Base-by-base conservation (phyloP, 2,888 invertebrate species). In the Trissonchulus sp. region DNA sequence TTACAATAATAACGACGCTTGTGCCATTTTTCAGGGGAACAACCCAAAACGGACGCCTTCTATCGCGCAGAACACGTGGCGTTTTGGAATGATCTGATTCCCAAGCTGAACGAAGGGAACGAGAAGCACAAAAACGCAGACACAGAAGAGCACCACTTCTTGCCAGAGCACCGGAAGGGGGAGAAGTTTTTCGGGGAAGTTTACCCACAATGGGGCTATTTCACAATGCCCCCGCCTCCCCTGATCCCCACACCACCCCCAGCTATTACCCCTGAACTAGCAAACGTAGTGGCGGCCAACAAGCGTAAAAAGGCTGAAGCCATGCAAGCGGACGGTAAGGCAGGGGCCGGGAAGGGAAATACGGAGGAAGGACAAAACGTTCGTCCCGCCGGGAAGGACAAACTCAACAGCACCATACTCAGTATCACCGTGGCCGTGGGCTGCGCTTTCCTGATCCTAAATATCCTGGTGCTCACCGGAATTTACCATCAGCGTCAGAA, bases 31-130 rank as follows among this genome's bases (percentile, higher is more conserved):
- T 48, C 73, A 81, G 81, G 79, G 33, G 80, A 81, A 63, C 79
- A 80, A 0, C 83, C 83, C 0, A 77, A 80, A 3, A 80, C 82
- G 15, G 81, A 81, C 74, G 81, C 81, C 75, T 84, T 81, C 77
- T 83, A 83, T 74, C 79, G 82, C 3, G 82, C 82, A 71, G 79
- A 80, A 34, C 31, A 80, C 18, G 81, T 82, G 1, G 83, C 82
- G 1, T 84, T 84, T 77, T 84, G 84, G 84, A 81, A 78, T 68
- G 77, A 77, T n/a, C 81, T 82, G 69, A 76, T 84, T 1, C 83
- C 83, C 23, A 78, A 80, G 72, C 75, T 84, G 35, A n/a, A n/a
- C n/a, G n/a, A n/a, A n/a, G n/a, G n/a, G n/a, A n/a, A n/a, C n/a
- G n/a, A n/a, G n/a, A n/a, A 72, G 15, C 80, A 78, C 34, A 73